A percentile compares a stretch with the other conserved stretches of the same genome.
Conservation (phyloP, 2,797 vertebrate species). For the Anguilla anguilla region DNA sequence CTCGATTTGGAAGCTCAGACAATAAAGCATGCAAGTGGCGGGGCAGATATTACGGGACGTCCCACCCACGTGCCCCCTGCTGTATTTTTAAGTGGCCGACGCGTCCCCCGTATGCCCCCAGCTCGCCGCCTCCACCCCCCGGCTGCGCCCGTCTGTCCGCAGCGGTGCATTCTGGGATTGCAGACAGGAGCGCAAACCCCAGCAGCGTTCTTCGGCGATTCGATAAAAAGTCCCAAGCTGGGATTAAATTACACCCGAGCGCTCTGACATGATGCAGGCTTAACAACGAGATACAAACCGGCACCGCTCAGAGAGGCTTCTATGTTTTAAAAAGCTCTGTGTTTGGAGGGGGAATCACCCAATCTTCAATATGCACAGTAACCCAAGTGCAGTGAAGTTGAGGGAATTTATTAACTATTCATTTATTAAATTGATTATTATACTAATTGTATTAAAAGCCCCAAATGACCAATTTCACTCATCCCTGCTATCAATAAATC, state of each 20-base stretch:
- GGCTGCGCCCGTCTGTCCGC: not conserved
- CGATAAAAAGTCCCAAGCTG: not conserved
- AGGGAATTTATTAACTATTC: not conserved
- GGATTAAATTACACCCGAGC: not conserved
- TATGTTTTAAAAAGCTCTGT: not conserved
- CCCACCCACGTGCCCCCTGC: not conserved
- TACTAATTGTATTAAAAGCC: slow-evolving; percentile 18
- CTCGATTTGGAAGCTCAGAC: not conserved
- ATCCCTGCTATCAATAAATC: slow-evolving; percentile 13
- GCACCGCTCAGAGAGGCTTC: too few relatives aligned
- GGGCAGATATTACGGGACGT: not conserved
- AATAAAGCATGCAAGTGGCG: not conserved
- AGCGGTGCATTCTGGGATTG: not conserved
- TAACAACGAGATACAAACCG: not conserved
- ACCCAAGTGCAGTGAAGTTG: slow-evolving; percentile 1
- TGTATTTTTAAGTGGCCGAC: not conserved
- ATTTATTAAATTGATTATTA: not conserved
- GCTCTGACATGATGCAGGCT: not conserved
- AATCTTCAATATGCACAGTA: not conserved
- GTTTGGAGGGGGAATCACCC: not conserved
- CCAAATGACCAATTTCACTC: slow-evolving; percentile 26
- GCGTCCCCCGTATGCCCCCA: not conserved
- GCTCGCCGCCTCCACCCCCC: too few relatives aligned
- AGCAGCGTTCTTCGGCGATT: not conserved
- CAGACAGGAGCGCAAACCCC: not conserved